Base-by-base conservation (phyloP, 2,888 invertebrate species). In the Julus scandinavius region DNA sequence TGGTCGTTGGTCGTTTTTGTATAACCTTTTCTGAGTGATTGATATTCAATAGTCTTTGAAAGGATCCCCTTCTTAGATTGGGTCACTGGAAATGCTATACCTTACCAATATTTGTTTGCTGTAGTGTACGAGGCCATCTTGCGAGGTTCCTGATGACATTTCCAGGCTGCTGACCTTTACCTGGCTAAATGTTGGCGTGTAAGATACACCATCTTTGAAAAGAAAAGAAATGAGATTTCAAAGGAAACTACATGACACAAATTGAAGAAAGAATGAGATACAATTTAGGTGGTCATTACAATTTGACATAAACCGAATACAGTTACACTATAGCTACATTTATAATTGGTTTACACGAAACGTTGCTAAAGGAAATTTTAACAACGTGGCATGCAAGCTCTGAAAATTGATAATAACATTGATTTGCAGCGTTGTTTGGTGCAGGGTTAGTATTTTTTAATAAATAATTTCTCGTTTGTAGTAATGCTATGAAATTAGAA, bases 1-100 rank as follows among this genome's bases (percentile, higher is more conserved):
- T 72, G 72, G 72, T 72, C 72, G 29, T 20, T 72, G 29, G 72
- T 72, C 72, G 72, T 72, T 72, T 29, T 72, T 72, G 29, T 72
- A 72, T 29, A 72, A 72, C 72, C 72, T 72, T 72, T 72, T 20
- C 72, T 72, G 72, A 72, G 29, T 72, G 72, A 72, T 72, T 72
- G 72, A 72, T 72, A 72, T 72, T 72, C 72, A 72, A 72, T 72
- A 72, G 72, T 20, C 29, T 72, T 72, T 29, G 72, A 2, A 72
- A 29, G 72, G 72, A 72, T 72, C 72, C 72, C 72, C 72, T 29
- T 72, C 20, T 72, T 29, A 72, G 72, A 72, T 72, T 72, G 72
- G 72, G 72, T 72, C 72, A 29, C 2, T 29, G 72, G 72, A 72
- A 72, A 72, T 29, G 72, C 72, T 72, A 72, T 72, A 72, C 72